These are phyloP conservation scores for Gymnocheta viridis DNA, from an alignment of 2,888 invertebrate genomes.

Conservation along the genomic window DNA sequence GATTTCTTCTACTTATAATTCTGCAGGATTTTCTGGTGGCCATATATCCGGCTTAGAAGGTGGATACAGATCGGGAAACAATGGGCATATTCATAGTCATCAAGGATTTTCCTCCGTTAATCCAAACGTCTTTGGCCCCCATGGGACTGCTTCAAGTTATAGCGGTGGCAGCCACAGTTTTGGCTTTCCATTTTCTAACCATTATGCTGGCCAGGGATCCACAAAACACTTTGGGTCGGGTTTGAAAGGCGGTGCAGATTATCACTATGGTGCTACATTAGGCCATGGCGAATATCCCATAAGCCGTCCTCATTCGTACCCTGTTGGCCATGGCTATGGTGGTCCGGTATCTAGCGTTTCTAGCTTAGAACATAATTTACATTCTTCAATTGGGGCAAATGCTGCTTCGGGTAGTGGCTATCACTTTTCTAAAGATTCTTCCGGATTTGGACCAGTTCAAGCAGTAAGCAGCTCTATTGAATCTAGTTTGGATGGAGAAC, in stretches of 20 bases:
- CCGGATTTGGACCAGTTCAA: constrained; percentile 19
- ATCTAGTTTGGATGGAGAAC: constrained; percentile 14
- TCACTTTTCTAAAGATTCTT: constrained; percentile 52
- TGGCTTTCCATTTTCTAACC: constrained; percentile 39
- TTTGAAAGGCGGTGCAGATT: background rate
- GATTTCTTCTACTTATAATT: constrained; percentile 24
- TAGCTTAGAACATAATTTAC: constrained; percentile 16
- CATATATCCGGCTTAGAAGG: constrained; percentile 20
- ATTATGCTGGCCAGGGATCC: constrained; percentile 27
- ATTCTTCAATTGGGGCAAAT: constrained; percentile 25
- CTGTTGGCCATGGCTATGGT: constrained; percentile 19
- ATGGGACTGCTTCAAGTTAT: background rate
- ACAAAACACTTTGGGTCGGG: constrained; percentile 32
- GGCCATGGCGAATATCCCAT: background rate
- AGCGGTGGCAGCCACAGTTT: constrained; percentile 5
- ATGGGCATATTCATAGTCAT: constrained; percentile 49
- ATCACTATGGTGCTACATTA: background rate
- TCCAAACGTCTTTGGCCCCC: background rate
- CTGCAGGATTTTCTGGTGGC: constrained; percentile 16
- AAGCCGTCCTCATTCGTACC: constrained; percentile 8
- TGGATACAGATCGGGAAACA: constrained; percentile 2
- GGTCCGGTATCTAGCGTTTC: constrained; percentile 10
- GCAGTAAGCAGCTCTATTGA: background rate
- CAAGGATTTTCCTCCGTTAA: constrained; percentile 43
- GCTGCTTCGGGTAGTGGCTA: background rate